A percentile compares a stretch with the other conserved stretches of the same genome.
These are phyloP conservation scores for Conomelus anceps DNA, from an alignment of 2,888 invertebrate genomes.

Conservation along the genomic window DNA sequence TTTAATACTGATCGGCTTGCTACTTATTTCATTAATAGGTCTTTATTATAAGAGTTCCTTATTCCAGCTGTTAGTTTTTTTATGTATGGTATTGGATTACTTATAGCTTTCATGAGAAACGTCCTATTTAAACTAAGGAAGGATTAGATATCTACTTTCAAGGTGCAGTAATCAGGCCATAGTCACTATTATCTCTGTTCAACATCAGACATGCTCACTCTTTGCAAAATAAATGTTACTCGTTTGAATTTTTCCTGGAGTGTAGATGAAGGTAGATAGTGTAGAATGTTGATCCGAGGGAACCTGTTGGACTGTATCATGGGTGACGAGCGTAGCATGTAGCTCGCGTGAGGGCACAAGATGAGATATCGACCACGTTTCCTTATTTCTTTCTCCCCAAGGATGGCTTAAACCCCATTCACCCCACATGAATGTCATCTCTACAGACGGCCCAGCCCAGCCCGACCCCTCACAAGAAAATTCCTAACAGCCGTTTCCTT, in stretches of 20 bases:
- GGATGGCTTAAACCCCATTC: background rate
- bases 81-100: too few species aligned
- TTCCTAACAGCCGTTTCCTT: background rate
- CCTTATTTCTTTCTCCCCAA: conserved; percentile 7
- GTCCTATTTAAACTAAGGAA: too few species aligned
- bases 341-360: background rate
- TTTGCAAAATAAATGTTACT: background rate
- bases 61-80: too few species aligned
- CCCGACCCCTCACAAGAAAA: background rate
- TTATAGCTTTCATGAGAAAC: too few species aligned
- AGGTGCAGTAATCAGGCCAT: background rate
- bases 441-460: background rate
- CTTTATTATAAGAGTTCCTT: too few species aligned
- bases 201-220: background rate
- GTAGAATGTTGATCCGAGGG: background rate
- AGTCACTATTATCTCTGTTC: background rate
- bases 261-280: background rate
- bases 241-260: background rate
- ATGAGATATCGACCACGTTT: conserved; percentile 8
- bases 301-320: background rate
- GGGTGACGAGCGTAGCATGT: background rate
- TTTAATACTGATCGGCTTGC: too few species aligned
- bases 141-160: background rate
- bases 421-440: background rate
- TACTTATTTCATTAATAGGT: too few species aligned